Evolutionary conservation across 2,797 vertebrate species (phyloP).

Genomic region (Linurgus olivaceus): DNA sequence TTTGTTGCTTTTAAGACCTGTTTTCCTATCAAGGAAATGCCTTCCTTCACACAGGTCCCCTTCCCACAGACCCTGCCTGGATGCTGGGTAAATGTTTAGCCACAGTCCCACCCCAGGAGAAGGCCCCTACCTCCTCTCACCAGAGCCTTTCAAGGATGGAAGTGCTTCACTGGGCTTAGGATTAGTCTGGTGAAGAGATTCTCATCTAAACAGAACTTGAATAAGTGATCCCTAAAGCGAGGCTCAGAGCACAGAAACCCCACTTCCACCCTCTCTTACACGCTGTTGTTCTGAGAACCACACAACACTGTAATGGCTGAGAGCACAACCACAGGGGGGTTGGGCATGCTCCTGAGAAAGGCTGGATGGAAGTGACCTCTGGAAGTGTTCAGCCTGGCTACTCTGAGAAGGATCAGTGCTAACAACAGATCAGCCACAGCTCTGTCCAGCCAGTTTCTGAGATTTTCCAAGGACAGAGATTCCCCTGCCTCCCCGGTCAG

Average conservation of each 20-base stretch:
- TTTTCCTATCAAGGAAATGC: background rate
- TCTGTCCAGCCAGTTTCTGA: background rate
- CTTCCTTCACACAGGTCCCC: background rate
- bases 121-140: background rate
- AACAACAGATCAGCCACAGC: background rate
- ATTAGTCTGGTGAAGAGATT: background rate
- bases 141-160: background rate
- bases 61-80: background rate
- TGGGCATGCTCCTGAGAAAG: background rate
- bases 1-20: background rate
- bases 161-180: background rate
- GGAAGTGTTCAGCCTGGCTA: background rate
- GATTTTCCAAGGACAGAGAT: background rate
- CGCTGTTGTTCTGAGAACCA: background rate
- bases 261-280: background rate
- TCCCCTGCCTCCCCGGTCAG: background rate
- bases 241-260: background rate
- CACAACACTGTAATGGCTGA: background rate
- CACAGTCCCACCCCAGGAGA: background rate
- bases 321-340: background rate
- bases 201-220: background rate
- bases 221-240: background rate
- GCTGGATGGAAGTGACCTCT: background rate
- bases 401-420: background rate
- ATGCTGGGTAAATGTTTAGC: background rate